A percentile compares a stretch with the other conserved stretches of the same genome.
phyloP scores from a whole-genome alignment of 2,797 vertebrate species.

The Cyprinella venusta region DNA sequence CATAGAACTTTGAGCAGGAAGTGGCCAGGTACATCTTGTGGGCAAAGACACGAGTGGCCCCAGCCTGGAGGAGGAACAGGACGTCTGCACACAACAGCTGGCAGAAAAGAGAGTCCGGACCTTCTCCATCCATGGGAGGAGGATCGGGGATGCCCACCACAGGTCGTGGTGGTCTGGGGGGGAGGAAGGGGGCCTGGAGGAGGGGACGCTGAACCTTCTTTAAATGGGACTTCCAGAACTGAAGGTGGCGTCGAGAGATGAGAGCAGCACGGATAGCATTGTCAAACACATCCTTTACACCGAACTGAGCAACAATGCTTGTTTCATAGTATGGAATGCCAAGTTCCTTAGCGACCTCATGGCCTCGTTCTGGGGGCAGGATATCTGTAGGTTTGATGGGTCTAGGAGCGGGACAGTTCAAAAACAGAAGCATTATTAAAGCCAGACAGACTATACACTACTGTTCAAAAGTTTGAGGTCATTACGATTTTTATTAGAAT shows the following conservation, averaged over 20 bases:
- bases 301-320: constrained; percentile 92
- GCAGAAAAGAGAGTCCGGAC: constrained; percentile 82
- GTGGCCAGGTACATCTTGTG: constrained; percentile 91
- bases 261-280: constrained; percentile 92
- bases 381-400: constrained; percentile 91
- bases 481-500: too few relatives aligned
- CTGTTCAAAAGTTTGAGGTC: background rate
- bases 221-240: constrained; percentile 94
- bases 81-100: constrained; percentile 86
- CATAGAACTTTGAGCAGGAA: constrained; percentile 91
- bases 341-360: constrained; percentile 91
- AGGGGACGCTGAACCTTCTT: constrained; percentile 89
- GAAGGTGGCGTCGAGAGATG: constrained; percentile 89
- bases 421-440: background rate
- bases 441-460: background rate
- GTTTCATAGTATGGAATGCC: constrained; percentile 92
- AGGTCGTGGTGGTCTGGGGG: constrained; percentile 86
- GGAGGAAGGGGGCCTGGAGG: constrained; percentile 88
- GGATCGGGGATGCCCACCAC: constrained; percentile 86
- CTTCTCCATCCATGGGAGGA: constrained; percentile 73
- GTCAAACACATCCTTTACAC: constrained; percentile 93
- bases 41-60: constrained; percentile 82
- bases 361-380: constrained; percentile 87
- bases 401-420: constrained; percentile 67
- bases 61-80: constrained; percentile 83